Evolutionary conservation across 2,888 invertebrate species (phyloP), one percentile per base, ranked within the genome.

Genomic region (Magallana nippona): DNA sequence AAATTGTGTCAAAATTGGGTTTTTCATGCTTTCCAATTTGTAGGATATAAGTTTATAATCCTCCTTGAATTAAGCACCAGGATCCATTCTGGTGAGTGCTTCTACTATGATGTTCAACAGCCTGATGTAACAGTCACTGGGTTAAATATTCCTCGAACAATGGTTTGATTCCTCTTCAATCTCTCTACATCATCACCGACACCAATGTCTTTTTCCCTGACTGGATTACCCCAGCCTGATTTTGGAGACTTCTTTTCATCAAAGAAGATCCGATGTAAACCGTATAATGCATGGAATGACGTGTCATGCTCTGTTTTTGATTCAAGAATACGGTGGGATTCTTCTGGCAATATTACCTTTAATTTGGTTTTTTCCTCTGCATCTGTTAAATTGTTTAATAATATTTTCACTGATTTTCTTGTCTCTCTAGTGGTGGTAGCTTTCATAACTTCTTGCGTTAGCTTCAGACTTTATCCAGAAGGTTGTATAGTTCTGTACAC

Each of bases 171-270:
- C 19, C 60, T 60, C 2, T 60, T 11, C 15, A 60, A 19, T 60
- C 60, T 60, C 1, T 60, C 60, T 2, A 60, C 60, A 60, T 60
- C 60, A 17, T 60, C 60, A 2, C 60, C 60, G 8, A 2, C n/a
- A 17, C 60, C 60, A n/a, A 10, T 60, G 60, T 60, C 60, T 60
- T 10, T 60, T 17, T 1, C 17, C 60, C 19, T n/a, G 17, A 60
- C 60, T 60, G 60, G 60, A n/a, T 60, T 60, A 19, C 60, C 60
- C 60, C 60, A 60, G 3, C 60, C 60, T 60, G 60, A 60, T 19
- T 60, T 60, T 17, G 60, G 60, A 60, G 15, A 17, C 3, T 60
- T 19, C 60, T 60, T 10, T 10, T 60, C 60, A 17, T n/a, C 3
- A 10, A 60, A 19, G 11, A 17, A n/a, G 17, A n/a, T 60, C 19